phyloP scores from a whole-genome alignment of 1,140 invertebrate species.

The Drosophila repleta region DNA sequence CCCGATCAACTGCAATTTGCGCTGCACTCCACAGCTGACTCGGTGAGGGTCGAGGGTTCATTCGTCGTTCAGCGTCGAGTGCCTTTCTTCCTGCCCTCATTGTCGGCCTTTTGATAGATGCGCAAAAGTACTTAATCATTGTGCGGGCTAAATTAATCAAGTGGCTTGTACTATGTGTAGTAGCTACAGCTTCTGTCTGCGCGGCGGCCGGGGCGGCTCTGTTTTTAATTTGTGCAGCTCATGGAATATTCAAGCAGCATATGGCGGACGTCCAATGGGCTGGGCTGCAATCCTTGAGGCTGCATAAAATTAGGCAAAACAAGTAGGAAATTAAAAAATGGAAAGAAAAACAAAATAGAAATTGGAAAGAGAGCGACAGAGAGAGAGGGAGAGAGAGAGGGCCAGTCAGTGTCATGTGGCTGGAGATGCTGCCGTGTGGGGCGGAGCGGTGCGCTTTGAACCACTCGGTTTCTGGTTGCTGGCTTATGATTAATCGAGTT shows the following conservation, averaged over 20 bases:
- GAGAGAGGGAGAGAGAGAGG: neutral
- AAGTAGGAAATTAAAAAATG: conserved; percentile 71
- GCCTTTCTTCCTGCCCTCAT: conserved; percentile 11
- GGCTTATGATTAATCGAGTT: conserved; percentile 68
- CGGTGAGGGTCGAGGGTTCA: conserved; percentile 27
- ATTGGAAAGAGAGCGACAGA: neutral
- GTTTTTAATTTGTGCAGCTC: conserved; percentile 79
- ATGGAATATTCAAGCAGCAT: conserved; percentile 78
- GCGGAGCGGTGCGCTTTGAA: conserved; percentile 45
- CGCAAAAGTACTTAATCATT: conserved; percentile 82
- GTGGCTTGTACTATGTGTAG: conserved; percentile 63
- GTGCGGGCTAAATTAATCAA: conserved; percentile 83
- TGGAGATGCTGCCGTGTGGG: conserved; percentile 10
- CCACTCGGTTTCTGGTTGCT: conserved; percentile 11
- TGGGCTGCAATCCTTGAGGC: conserved; percentile 65
- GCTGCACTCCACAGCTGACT: conserved; percentile 54
- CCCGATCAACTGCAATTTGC: conserved; percentile 38
- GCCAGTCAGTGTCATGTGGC: conserved; percentile 64
- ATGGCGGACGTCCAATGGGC: conserved; percentile 41
- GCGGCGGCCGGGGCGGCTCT: neutral
- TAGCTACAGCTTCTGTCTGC: conserved; percentile 29
- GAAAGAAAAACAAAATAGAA: neutral
- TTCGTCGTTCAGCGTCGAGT: neutral
- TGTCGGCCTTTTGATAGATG: conserved; percentile 53
- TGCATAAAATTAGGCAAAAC: conserved; percentile 75